Base-by-base conservation (phyloP, 1,140 invertebrate species). In the Drosophila rufa region DNA sequence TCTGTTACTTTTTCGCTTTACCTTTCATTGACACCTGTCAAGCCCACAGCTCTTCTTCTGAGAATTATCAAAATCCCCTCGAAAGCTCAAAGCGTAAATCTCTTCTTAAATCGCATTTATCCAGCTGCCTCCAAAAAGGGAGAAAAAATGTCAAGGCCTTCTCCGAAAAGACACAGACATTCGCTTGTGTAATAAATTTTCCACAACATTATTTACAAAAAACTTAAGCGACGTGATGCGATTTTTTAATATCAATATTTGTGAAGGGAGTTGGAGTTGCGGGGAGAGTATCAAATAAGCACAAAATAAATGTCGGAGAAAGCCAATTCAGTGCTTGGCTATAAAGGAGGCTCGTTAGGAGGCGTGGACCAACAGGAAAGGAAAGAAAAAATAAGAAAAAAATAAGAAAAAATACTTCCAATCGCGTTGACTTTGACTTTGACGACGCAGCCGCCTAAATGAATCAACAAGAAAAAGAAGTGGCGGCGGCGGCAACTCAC, bases 211-310 rank as follows among this genome's bases (percentile, higher is more conserved):
- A 89, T 89, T 89, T 89, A 89, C 84, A 89, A 87, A 75, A 77
- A 77, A 84, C 75, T 69, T 67, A 73, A 79, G 78, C 65, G 84
- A 90, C 85, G 84, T 89, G 84, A 84, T 84, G 81, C 69, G 84
- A 90, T 89, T 89, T 90, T 85, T 90, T 89, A 90, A 84, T 89
- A 89, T 89, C 85, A 89, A 89, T 87, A 87, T 87, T 87, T 87
- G 77, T 67, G 22, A 12, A 6, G 33, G 30, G 48, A 67, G 64
- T 38, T 62, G 67, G 30, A 30, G 61, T 42, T 43, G 60, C 14
- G 68, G 50, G 25, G 27, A 80, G 74, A 73, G 84, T 78, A 75
- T 78, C 70, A 78, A 89, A 84, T 70, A 89, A 85, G 85, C 75
- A 68, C 55, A 85, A 81, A 90, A 89, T 90, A 90, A 89, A 85